phyloP scores from a whole-genome alignment of 1,140 invertebrate species.

The Riptortus pedestris region DNA sequence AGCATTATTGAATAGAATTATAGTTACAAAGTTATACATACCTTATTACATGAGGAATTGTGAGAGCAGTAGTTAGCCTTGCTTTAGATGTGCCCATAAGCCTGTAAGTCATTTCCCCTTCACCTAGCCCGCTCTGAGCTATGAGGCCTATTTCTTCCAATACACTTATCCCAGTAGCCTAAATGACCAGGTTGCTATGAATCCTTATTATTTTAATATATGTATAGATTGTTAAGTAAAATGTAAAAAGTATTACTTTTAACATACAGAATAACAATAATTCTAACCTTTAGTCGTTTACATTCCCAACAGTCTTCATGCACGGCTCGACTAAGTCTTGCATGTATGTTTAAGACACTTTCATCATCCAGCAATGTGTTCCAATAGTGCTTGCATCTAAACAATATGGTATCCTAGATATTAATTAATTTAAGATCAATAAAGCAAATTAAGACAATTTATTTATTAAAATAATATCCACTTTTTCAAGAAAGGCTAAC shows the following conservation, averaged over 20 bases:
- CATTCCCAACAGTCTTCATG: constrained; percentile 28
- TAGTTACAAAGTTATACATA: too few relatives aligned
- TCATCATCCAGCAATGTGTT: constrained; percentile 27
- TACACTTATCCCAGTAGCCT: constrained; percentile 15
- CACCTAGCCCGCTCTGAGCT: constrained; percentile 28
- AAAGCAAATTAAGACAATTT: too few relatives aligned
- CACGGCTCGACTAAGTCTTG: constrained; percentile 20
- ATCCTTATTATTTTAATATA: too few relatives aligned
- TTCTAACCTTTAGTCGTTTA: neutral
- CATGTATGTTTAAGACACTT: constrained; percentile 25
- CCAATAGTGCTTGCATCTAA: constrained; percentile 29
- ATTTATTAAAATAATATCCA: too few relatives aligned
- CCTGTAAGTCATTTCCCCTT: constrained; percentile 29
- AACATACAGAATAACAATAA: neutral
- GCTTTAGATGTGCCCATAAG: constrained; percentile 14
- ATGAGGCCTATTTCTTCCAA: constrained; percentile 9
- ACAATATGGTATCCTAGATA: neutral
- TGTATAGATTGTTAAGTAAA: too few relatives aligned
- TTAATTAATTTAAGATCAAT: too few relatives aligned
- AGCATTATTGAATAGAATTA: too few relatives aligned
- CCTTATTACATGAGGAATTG: constrained; percentile 29
- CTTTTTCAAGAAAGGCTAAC: too few relatives aligned
- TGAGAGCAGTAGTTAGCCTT: constrained; percentile 24
- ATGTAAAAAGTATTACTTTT: too few relatives aligned
- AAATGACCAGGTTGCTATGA: too few relatives aligned